Evolutionary conservation across 2,888 invertebrate genomes (phyloP).

Genomic region (Spisula solida): DNA sequence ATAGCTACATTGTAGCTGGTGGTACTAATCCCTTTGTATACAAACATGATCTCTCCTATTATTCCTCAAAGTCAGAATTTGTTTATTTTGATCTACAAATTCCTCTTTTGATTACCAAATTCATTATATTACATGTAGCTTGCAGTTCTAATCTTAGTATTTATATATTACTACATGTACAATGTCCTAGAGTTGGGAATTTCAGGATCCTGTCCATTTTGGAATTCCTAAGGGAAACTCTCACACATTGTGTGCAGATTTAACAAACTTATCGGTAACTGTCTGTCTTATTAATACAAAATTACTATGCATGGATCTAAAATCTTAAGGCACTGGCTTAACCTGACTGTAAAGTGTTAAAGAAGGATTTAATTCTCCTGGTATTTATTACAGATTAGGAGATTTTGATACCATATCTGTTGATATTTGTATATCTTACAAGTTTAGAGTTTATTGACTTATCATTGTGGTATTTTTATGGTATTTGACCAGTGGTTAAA

Average conservation of each 20-base stretch:
- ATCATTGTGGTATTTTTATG: constrained; percentile 23
- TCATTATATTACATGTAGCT: too few species aligned
- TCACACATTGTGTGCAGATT: background rate
- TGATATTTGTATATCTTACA: constrained; percentile 16
- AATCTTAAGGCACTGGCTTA: constrained; percentile 9
- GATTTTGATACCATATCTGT: constrained; percentile 30
- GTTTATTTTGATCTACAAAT: too few species aligned
- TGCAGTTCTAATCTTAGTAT: too few species aligned
- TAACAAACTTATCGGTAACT: background rate
- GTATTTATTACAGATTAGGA: constrained; percentile 38
- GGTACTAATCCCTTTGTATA: too few species aligned
- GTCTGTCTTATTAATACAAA: background rate
- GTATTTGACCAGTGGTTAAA: constrained; percentile 12
- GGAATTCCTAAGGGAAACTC: too few species aligned
- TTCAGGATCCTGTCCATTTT: too few species aligned
- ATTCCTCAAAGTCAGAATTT: too few species aligned
- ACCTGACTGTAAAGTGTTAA: constrained; percentile 18
- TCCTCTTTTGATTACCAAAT: too few species aligned
- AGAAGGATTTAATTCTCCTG: background rate
- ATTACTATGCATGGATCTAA: background rate
- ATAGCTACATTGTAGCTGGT: too few species aligned
- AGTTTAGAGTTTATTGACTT: constrained; percentile 5
- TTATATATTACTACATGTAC: too few species aligned
- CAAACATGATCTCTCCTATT: too few species aligned
- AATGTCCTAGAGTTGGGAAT: too few species aligned